Evolutionary conservation across 2,888 invertebrate species (phyloP).

Genomic region (Chrysolina haemoptera): DNA sequence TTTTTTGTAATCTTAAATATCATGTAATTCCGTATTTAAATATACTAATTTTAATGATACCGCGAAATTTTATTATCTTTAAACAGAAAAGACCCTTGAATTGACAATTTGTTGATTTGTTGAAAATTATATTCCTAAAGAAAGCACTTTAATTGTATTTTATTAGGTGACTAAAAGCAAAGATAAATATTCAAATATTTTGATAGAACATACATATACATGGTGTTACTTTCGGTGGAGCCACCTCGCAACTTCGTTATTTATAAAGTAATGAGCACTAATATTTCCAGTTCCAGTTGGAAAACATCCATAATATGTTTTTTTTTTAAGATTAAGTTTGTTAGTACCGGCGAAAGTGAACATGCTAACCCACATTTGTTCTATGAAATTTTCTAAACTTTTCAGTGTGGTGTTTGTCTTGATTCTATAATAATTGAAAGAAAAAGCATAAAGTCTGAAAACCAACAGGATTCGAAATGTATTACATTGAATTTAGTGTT

Average conservation of each 20-base stretch:
- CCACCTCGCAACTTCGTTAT: not conserved
- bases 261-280: too few relatives aligned
- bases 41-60: conserved; percentile 28
- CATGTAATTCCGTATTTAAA: conserved; percentile 35
- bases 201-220: not conserved
- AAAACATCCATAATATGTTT: too few relatives aligned
- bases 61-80: conserved; percentile 28
- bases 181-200: conserved; percentile 13
- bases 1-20: conserved; percentile 25
- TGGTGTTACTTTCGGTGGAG: not conserved
- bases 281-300: too few relatives aligned
- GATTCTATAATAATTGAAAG: too few relatives aligned
- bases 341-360: too few relatives aligned
- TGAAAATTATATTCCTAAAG: not conserved
- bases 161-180: conserved; percentile 12
- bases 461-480: too few relatives aligned
- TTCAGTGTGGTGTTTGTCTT: too few relatives aligned
- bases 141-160: conserved; percentile 5
- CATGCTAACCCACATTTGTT: too few relatives aligned
- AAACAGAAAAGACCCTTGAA: conserved; percentile 29
- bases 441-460: too few relatives aligned
- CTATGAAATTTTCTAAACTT: too few relatives aligned
- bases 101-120: conserved; percentile 25
- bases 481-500: too few relatives aligned
- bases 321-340: too few relatives aligned